phyloP scores from a whole-genome alignment of 2,113 vertebrate species.

The Xenopus laevis region DNA sequence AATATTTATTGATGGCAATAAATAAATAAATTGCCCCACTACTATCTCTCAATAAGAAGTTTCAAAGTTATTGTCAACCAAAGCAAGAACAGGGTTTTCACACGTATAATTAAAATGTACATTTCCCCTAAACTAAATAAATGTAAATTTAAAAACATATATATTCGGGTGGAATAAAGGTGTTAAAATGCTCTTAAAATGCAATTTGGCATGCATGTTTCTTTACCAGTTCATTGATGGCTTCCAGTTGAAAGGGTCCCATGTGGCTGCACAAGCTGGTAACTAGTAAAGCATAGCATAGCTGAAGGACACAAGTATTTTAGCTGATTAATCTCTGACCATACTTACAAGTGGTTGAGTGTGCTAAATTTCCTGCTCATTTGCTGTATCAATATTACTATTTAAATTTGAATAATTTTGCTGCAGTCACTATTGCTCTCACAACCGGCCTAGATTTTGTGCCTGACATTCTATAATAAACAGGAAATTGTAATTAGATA shows the following conservation, averaged over 20 bases:
- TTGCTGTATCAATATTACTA: slow-evolving; percentile 8
- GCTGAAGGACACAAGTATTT: too few relatives aligned
- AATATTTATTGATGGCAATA: too few relatives aligned
- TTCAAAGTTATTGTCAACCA: too few relatives aligned
- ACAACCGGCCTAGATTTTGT: not conserved
- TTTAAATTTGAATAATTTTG: slow-evolving; percentile 3
- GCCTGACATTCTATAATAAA: not conserved
- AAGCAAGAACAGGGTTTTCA: too few relatives aligned
- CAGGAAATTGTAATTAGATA: slow-evolving; percentile 15
- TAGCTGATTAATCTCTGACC: slow-evolving; percentile 15
- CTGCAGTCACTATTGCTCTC: not conserved
- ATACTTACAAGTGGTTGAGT: not conserved
- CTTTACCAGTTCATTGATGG: slow-evolving; percentile 22
- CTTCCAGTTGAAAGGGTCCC: slow-evolving; percentile 27
- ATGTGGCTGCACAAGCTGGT: slow-evolving; percentile 31
- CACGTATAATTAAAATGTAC: too few relatives aligned
- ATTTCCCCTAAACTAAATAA: too few relatives aligned
- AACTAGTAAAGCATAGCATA: too few relatives aligned
- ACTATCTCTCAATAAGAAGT: too few relatives aligned
- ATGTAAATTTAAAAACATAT: too few relatives aligned
- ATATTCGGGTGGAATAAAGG: too few relatives aligned
- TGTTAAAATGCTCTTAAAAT: too few relatives aligned
- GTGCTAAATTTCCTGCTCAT: slow-evolving; percentile 16
- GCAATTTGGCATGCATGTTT: slow-evolving; percentile 8
- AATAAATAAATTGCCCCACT: too few relatives aligned